Evolutionary conservation across 2,888 invertebrate genomes (phyloP).

Genomic region (Chydorus sphaericus): DNA sequence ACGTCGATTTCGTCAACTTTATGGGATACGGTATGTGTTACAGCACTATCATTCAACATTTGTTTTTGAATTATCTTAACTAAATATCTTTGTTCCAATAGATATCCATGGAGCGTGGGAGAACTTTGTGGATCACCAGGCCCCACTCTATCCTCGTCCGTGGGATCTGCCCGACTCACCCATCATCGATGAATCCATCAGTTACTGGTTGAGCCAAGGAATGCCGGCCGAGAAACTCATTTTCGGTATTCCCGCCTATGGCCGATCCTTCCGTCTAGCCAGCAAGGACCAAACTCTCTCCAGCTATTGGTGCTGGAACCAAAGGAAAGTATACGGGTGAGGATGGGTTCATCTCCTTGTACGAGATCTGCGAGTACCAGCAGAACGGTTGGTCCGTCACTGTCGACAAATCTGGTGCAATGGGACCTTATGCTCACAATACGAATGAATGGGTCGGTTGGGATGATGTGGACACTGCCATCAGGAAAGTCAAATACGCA

Average conservation of each 20-base stretch:
- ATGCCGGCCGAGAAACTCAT: slow-evolving; percentile 46
- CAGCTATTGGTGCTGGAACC: slow-evolving; percentile 38
- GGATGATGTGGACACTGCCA: background rate
- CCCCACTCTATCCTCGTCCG: background rate
- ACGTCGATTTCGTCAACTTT: slow-evolving; percentile 13
- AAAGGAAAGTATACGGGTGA: slow-evolving; percentile 47
- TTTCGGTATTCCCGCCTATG: slow-evolving; percentile 55
- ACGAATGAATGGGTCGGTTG: background rate
- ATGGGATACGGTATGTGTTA: background rate
- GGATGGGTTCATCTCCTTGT: slow-evolving; percentile 51
- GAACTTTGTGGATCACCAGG: slow-evolving; percentile 21
- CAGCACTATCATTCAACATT: background rate
- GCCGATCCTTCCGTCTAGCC: slow-evolving; percentile 45
- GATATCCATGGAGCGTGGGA: slow-evolving; percentile 2
- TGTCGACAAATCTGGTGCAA: background rate
- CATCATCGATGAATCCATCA: slow-evolving; percentile 22
- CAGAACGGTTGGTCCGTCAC: background rate
- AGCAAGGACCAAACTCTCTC: slow-evolving; percentile 37
- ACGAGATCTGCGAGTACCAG: slow-evolving; percentile 37
- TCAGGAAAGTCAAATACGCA: slow-evolving; percentile 51
- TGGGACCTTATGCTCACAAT: background rate
- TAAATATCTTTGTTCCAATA: background rate
- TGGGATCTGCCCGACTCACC: background rate
- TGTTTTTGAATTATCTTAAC: background rate
- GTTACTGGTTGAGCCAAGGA: slow-evolving; percentile 40